Base-by-base conservation (phyloP, 2,888 invertebrate genomes). In the Melanargia galathea region DNA sequence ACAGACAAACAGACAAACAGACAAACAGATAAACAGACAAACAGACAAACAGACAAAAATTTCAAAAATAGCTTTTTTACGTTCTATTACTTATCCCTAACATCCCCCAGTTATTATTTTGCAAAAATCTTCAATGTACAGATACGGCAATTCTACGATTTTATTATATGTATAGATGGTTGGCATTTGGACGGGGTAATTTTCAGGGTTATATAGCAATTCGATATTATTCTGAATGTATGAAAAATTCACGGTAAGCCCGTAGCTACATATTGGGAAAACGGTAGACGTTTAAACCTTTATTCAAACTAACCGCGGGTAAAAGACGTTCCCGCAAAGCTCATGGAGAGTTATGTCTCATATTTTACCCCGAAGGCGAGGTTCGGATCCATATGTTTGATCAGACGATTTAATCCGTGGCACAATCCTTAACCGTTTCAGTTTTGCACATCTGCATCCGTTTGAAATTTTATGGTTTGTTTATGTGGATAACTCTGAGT, bases 381-480 rank as follows among this genome's bases (percentile, higher is more conserved):
- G 72, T 73, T 71, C 68, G 71, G 74, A 70, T 71, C 72, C 75
- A 70, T 77, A 77, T 76, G 77, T 76, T 76, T 73, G 72, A 70
- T 70, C 75, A 70, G 71, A 71, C 78, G 75, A 78, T 78, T 78
- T 75, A 77, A 75, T 72, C 71, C 71, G 62, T 64, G 66, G 73
- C 71, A 70, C 73, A 72, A 73, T 72, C 65, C 70, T 65, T 60
- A 63, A 65, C 64, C 57, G 65, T 65, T 71, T 70, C 71, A 72
- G 69, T 69, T 67, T 68, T 72, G 71, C 71, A 66, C 60, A 64
- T 62, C 63, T 71, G 70, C 72, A 73, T 71, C 70, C 72, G 70
- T 70, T 13, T 46, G 22, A 46, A 22, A 13, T 11, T 22, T 22
- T 46, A 46, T 11, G 45, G 1, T 13, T 22, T 46, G 18, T 45